Evolutionary conservation across 2,888 invertebrate species (phyloP).

Genomic region (Atethmia centrago): DNA sequence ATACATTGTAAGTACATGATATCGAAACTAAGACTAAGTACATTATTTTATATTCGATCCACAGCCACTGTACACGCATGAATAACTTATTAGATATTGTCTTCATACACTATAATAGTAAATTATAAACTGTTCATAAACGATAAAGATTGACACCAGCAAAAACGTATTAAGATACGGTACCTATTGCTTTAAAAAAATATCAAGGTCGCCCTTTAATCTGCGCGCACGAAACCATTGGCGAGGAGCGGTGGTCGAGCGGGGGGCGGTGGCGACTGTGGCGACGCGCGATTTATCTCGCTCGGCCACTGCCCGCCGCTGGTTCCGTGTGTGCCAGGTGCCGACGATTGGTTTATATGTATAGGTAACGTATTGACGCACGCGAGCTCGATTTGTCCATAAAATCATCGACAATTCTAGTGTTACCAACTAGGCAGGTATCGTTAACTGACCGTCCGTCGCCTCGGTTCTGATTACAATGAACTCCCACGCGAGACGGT

Average conservation of each 20-base stretch:
- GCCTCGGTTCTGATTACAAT: background rate
- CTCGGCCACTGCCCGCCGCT: background rate
- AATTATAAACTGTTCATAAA: conserved; percentile 3
- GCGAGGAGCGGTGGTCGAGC: no score
- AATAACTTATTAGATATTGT: conserved; percentile 20
- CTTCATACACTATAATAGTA: background rate
- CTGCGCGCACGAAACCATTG: background rate
- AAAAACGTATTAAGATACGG: background rate
- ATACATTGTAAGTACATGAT: conserved; percentile 30
- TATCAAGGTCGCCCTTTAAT: background rate
- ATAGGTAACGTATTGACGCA: background rate
- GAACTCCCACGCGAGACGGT: background rate
- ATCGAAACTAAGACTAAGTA: conserved; percentile 30
- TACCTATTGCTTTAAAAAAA: background rate
- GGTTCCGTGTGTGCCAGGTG: no score
- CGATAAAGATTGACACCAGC: background rate
- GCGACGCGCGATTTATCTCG: background rate
- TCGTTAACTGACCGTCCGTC: background rate
- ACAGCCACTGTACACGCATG: conserved; percentile 51
- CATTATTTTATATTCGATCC: conserved; percentile 41
- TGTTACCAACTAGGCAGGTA: background rate
- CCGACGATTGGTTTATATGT: no score
- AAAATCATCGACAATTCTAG: background rate
- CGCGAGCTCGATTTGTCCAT: background rate
- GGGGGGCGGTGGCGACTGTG: no score